Base-by-base conservation (phyloP, 2,888 invertebrate genomes). In the Ectropis crepuscularia region DNA sequence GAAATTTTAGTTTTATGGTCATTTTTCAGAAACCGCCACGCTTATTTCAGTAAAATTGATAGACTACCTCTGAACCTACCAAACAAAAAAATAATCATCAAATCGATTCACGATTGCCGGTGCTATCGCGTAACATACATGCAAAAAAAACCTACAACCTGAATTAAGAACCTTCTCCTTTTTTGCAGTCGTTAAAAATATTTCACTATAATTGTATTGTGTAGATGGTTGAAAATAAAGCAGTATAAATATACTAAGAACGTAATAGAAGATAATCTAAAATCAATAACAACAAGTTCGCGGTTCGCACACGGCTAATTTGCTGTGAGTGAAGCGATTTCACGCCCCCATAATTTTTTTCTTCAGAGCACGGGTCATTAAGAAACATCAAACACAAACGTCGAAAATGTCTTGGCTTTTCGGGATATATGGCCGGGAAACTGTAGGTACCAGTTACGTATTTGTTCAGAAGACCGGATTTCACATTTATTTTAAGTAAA, bases 181-280 rank as follows among this genome's bases (percentile, higher is more conserved):
- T 28, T 28, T 28, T 28, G 16, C 1, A 28, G 16, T 28, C 16
- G 16, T 28, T 28, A 28, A 28, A 28, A 28, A 28, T 28, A 28
- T n/a, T 11, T 11, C 11, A 38, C n/a, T 37, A 37, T 37, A 10
- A 7, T 37, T 49, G n/a, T 37, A 10, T 41, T 11, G 54, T 58
- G 41, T 74, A 69, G 70, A 72, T 72, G 11, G 57, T 73, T 70
- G 71, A 70, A 75, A 65, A 72, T 67, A 69, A 75, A 75, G 16
- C 16, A 1, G 16, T 28, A 28, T 28, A 76, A n/a, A 77, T 73
- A 73, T 72, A 70, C 72, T 71, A 67, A 74, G 74, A 76, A 80
- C 74, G 78, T 81, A 78, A 78, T 76, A 78, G 73, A 75, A 28
- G 77, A 75, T 86, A 86, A 87, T 87, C 81, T 83, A 79, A 84